Evolutionary conservation across 2,888 invertebrate genomes (phyloP), one percentile per base, ranked within the genome.

Genomic region (Netelia melanura): DNA sequence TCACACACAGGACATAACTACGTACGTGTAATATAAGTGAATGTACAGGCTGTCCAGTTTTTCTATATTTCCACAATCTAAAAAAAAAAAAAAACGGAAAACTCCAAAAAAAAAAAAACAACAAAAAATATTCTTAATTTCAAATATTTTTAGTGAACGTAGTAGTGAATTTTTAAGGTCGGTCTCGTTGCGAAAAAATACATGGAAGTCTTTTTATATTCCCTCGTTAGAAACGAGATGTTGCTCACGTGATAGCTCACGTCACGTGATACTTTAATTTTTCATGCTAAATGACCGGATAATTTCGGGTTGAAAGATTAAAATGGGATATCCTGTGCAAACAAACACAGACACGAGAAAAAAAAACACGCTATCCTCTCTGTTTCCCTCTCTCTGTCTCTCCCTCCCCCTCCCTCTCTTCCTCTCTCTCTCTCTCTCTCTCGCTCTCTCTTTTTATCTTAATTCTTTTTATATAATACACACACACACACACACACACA

Each of bases 401-500:
- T 79, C 77, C 81, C 58, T 87, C 78, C 17, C 61, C 43, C 64
- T 65, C 21, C 17, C 61, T 21, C 58, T 62, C 71, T 64, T 56
- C 54, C 30, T 72, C 74, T 81, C 74, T 80, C 77, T 83, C 78
- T 77, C 56, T 81, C 81, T 84, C 44, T 83, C 71, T 86, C 71
- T 62, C 71, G 76, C 76, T 81, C 61, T 87, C 81, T 48, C 61
- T 78, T 76, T 79, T 48, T 72, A 82, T 84, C 82, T 81, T 67
- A 11, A 78, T 84, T 70, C 71, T 84, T 79, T 76, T 81, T 84
- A 75, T 75, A 84, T 75, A 70, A 65, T 78, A 9, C 81, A 74
- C 44, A 83, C 54, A 76, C n/a, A 87, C 64, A 67, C 54, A 56
- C 52, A 56, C n/a, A 52, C 10, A 70, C 11, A 65, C n/a, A 76